Percentiles rank a stretch among this genome's conserved stretches.
Conservation (phyloP, 2,888 invertebrate species). For the Tholera decimalis region DNA sequence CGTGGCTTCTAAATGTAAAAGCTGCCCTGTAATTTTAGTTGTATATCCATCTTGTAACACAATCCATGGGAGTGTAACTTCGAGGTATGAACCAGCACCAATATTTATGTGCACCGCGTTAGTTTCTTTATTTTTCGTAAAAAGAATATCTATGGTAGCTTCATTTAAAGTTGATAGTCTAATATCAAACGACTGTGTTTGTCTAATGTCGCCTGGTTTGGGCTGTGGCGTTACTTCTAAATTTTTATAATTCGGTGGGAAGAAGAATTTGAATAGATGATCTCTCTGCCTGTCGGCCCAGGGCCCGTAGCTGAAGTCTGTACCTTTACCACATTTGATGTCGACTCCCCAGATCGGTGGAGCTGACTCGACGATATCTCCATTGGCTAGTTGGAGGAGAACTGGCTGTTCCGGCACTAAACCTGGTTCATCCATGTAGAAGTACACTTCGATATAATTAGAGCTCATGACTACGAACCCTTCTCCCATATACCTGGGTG, state of each 20-base stretch:
- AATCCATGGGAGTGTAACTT: constrained; percentile 99
- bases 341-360: constrained; percentile 99
- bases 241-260: constrained; percentile 96
- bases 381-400: constrained; percentile 96
- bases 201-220: constrained; percentile 96
- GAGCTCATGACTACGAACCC: constrained; percentile 99
- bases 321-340: constrained; percentile 98
- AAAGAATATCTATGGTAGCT: constrained; percentile 98
- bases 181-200: constrained; percentile 98
- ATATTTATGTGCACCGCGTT: constrained; percentile 99
- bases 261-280: constrained; percentile 98
- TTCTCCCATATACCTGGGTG: constrained; percentile 99
- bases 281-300: constrained; percentile 99
- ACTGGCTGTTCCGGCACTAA: constrained; percentile 98
- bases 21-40: constrained; percentile 97
- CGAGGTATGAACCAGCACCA: constrained; percentile 98
- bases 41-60: constrained; percentile 97
- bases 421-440: constrained; percentile 99
- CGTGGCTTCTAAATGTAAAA: constrained; percentile 98
- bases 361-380: constrained; percentile 97
- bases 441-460: constrained; percentile 98
- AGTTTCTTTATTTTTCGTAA: constrained; percentile 98
- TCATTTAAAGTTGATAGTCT: constrained; percentile 97
- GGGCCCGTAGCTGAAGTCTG: constrained; percentile 99
- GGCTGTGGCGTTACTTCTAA: constrained; percentile 95